Base-by-base conservation (phyloP, 2,797 vertebrate genomes). In the Syndactyla subalaris region DNA sequence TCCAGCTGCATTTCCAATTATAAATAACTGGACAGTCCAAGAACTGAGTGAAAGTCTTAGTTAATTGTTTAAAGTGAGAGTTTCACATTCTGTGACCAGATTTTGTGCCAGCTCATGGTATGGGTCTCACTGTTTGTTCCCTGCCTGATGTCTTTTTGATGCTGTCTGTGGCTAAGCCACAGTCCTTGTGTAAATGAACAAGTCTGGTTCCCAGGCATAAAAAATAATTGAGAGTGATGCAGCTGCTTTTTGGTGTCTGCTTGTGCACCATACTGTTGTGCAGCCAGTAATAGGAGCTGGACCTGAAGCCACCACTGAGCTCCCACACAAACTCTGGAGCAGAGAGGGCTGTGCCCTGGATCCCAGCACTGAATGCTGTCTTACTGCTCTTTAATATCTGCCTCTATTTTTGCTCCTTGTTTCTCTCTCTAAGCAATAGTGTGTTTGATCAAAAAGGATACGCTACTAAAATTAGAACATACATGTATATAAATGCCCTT, bases 391-490 rank as follows among this genome's bases (percentile, higher is more conserved):
- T 68, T 61, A 80, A 66, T 1, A 8, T 32, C 51, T 82, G 32
- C 27, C 45, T 88, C n/a, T 90, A 23, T 68, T 82, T 93, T 66
- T 2, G 0, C 23, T 91, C 14, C 41, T 73, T 48, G 75, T 3
- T 52, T 15, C 39, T 77, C 7, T 73, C 48, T 84, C 46, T 68
- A 57, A 67, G 39, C 41, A 85, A 43, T 63, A 22, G 16, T 4
- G 3, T 57, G 26, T 77, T 81, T 88, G 63, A 82, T 91, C 59
- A 45, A 85, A 93, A 89, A 36, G 57, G 92, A 89, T 32, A 20
- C 1, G 1, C 29, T 49, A 55, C 36, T 29, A 85, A 77, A 80
- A 89, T 12, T 77, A 49, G 85, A 89, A 51, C 8, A 52, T 5
- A 54, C 2, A 26, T 38, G 9, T 30, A 15, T 7, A 58, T 30